Conservation (phyloP, 2,888 invertebrate species). For the Agriopis marginaria region DNA sequence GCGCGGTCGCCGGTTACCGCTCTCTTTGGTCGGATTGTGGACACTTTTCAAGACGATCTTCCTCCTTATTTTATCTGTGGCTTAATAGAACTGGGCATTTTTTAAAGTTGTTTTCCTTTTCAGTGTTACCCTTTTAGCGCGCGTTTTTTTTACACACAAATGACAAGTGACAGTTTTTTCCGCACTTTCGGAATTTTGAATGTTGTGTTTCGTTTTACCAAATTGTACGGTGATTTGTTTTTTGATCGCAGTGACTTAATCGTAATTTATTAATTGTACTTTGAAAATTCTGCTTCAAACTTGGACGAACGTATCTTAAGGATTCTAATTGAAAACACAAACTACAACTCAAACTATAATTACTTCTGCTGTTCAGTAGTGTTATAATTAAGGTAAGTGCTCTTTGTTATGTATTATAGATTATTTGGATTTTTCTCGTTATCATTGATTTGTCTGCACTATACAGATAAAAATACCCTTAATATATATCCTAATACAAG, state of each 20-base stretch:
- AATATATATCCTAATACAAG: too few species aligned
- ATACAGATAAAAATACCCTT: too few species aligned
- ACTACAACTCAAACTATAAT: too few species aligned
- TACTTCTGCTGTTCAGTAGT: neutral
- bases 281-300: neutral
- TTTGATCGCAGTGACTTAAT: too few species aligned
- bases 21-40: slow-evolving; percentile 21
- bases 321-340: too few species aligned
- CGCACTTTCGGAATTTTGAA: neutral
- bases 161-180: neutral
- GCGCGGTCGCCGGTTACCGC: slow-evolving; percentile 17
- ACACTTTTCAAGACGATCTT: slow-evolving; percentile 5
- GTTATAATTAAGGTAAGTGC: neutral
- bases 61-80: neutral
- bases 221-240: too few species aligned
- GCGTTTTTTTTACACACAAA: neutral
- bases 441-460: too few species aligned
- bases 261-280: too few species aligned
- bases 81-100: neutral
- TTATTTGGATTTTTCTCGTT: neutral
- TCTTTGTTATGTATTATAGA: neutral
- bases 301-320: too few species aligned
- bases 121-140: neutral
- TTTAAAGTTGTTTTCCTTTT: neutral
- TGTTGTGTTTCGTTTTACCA: neutral